A percentile compares a stretch with the other conserved stretches of the same genome.
Evolutionary conservation across 1,140 invertebrate species (phyloP).

Genomic region (Magallana angulata): DNA sequence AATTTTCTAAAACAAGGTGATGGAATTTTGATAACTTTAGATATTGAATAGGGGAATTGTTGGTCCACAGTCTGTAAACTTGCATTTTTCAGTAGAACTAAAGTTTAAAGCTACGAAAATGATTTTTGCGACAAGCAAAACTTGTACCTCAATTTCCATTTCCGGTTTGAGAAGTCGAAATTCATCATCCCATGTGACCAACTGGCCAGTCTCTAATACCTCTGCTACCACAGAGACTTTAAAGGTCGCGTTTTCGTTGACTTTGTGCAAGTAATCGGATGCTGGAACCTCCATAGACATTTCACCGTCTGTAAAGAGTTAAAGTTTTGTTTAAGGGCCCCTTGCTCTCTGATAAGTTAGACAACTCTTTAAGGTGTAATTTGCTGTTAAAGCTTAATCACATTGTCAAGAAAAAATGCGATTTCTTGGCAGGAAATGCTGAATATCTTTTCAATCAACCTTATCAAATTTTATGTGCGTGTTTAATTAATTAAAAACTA

Average conservation of each 20-base stretch:
- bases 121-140: neutral
- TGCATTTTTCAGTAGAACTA: no score
- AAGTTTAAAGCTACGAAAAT: neutral
- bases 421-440: no score
- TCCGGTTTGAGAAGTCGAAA: slow-evolving; percentile 54
- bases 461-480: no score
- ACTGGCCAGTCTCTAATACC: slow-evolving; percentile 54
- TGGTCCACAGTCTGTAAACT: neutral
- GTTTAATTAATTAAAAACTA: no score
- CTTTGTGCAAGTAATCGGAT: slow-evolving; percentile 48
- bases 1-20: no score
- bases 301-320: slow-evolving; percentile 41
- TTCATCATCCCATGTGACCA: slow-evolving; percentile 52
- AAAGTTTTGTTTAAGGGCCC: neutral
- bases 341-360: no score
- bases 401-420: no score
- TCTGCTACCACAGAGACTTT: slow-evolving; percentile 49
- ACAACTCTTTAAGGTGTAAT: no score
- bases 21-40: neutral
- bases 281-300: slow-evolving; percentile 51
- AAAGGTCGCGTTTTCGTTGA: slow-evolving; percentile 52
- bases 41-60: neutral
- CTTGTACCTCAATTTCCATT: slow-evolving; percentile 45
- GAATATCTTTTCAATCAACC: no score
- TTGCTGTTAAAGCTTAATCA: no score